Evolutionary conservation across 2,113 vertebrate species (phyloP), one percentile per base, ranked within the genome.

Genomic region (Parus major): DNA sequence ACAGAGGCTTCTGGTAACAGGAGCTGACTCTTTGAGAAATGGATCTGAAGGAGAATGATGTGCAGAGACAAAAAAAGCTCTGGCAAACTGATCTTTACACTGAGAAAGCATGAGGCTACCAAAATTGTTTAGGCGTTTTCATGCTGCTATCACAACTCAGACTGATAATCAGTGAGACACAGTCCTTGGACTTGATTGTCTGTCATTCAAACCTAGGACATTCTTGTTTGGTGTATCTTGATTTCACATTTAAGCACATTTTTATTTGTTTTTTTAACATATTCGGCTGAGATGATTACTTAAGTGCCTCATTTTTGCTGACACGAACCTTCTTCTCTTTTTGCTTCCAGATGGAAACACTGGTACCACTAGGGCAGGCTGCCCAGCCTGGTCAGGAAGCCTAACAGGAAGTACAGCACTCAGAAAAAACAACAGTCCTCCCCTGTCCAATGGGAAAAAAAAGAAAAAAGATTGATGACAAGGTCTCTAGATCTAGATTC

Each of bases 341-440:
- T 86, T 78, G 11, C 46, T 94, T 94, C 79, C 91, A 96, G 64
- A 83, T 55, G 57, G 91, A 90, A 75, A 15, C 24, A 75, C 24
- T 31, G 44, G 23, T 70, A 88, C 64, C 44, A 60, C 46, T 10
- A 76, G 33, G 61, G 69, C 79, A 90, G 11, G 15, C 28, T 84
- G 68, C 83, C 83, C 75, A 61, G 57, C 11, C 68, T 90, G 53
- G 66, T n/a, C 66, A 78, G 75, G 60, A 86, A 76, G 63, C 36
- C 60, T 83, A 91, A 46, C 35, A 86, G 66, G 31, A 35, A 91
- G 89, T 68, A 82, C 19, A 82, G 39, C n/a, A 80, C 39, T 44
- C 52, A 71, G 10, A 49, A 86, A 63, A 78, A 71, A 11, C 12
- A 80, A 27, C 29, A 65, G 1, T 1, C 5, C 8, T 49, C 3